Evolutionary conservation across 2,888 invertebrate genomes (phyloP), one percentile per base, ranked within the genome.

Genomic region (Ophion slaviceki): DNA sequence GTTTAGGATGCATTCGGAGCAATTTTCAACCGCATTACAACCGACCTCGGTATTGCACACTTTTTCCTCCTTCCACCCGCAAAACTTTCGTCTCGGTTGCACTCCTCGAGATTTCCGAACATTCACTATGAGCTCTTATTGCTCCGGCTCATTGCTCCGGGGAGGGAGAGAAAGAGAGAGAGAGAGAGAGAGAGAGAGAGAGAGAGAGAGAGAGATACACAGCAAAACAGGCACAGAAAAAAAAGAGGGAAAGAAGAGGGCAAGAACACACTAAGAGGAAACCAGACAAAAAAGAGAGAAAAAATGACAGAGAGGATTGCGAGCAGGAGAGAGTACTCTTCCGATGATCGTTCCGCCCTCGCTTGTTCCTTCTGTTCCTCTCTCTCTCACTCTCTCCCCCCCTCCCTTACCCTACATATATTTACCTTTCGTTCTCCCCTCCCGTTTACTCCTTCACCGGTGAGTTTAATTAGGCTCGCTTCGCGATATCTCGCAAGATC

Each of bases 401-500:
- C 57, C 71, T 59, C 72, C 71, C 80, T 47, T 57, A 40, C 11
- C 61, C 10, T 61, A 14, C 17, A 53, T 53, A 53, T 53, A 53
- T 53, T 24, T 59, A 78, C 86, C 86, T 80, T 85, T 82, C 81
- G 76, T 79, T 83, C 53, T 53, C 82, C 53, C 85, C 87, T 72
- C 75, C 80, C 84, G 86, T 85, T 72, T 77, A 59, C 83, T 78
- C 70, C 78, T 80, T 67, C 88, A 84, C 88, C 89, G 90, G 90
- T 89, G 92, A 91, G 92, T 93, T 93, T 93, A 93, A 93, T 93
- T 93, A 93, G 93, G 92, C 91, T 87, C 85, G 87, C 88, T 89
- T 85, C 80, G 88, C 91, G 93, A 92, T 93, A 92, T 92, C 81
- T 81, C 93, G 92, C 91, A 91, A 89, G 92, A 93, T 93, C 93